A percentile compares a stretch with the other conserved stretches of the same genome.
Conservation (phyloP, 2,888 invertebrate species). For the Trilocha varians region DNA sequence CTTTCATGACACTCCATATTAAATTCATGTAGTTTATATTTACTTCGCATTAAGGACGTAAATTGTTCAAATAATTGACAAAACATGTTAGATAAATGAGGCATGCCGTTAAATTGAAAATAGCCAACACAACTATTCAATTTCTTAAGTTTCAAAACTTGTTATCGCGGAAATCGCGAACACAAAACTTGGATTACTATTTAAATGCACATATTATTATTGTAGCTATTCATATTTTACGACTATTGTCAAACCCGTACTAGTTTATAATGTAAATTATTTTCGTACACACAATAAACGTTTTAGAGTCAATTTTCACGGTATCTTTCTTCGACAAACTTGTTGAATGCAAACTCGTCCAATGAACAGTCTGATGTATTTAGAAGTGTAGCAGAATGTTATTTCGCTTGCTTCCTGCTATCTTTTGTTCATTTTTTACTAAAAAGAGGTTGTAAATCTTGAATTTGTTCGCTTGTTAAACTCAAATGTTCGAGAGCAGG, state of each 20-base stretch:
- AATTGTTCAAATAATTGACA: conserved; percentile 10
- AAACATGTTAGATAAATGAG: conserved; percentile 11
- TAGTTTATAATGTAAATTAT: conserved; percentile 26
- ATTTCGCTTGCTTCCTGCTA: conserved; percentile 9
- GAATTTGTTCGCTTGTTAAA: conserved; percentile 27
- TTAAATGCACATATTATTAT: conserved; percentile 23
- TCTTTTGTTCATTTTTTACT: conserved; percentile 8
- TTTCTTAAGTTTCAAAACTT: conserved; percentile 11
- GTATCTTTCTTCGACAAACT: conserved; percentile 32
- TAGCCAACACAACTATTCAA: conserved; percentile 14
- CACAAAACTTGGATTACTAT: conserved; percentile 13
- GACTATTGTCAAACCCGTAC: conserved; percentile 16
- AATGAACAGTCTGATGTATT: conserved; percentile 19
- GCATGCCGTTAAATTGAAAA: conserved; percentile 16
- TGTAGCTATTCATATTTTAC: conserved; percentile 22
- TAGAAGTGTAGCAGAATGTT: conserved; percentile 18
- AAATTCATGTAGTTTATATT: no score
- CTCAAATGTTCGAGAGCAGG: no score
- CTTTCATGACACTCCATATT: no score
- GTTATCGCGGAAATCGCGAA: conserved; percentile 13
- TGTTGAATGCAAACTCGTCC: conserved; percentile 31
- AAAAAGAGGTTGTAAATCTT: conserved; percentile 15
- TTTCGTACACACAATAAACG: conserved; percentile 30
- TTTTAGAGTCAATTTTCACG: conserved; percentile 48
- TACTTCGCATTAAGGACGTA: background rate